Base-by-base conservation (phyloP, 1,140 invertebrate species). In the Orchesella cincta region DNA sequence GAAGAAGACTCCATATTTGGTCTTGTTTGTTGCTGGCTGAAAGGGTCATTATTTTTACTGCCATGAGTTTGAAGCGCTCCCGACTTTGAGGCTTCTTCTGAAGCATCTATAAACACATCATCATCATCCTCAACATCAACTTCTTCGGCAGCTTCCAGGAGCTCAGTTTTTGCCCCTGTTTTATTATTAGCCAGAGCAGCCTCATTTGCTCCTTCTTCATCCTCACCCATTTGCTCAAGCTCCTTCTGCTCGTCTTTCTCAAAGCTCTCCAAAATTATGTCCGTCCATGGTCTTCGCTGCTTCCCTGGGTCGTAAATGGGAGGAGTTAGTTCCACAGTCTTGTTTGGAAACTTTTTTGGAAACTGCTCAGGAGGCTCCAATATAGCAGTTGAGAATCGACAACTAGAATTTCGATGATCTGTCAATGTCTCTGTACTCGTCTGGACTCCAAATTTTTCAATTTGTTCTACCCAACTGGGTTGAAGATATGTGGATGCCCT, bases 401-500 rank as follows among this genome's bases (percentile, higher is more conserved):
- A 12, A 64, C 67, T 2, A 62, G 54, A 62, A 62, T 62, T 62
- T 26, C 54, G 54, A 62, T 62, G 54, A 62, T 62, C 62, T 31
- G 62, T 67, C 62, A 67, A 67, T 2, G 31, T 36, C 46, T 75
- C 73, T 34, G 72, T 76, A 33, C 75, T 76, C 35, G 75, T 79
- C 73, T 82, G 76, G 14, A 82, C 31, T 67, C n/a, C n/a, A n/a
- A n/a, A n/a, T n/a, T 79, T 72, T 75, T 79, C 79, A 71, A 81
- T 76, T 78, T 82, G 79, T 46, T 82, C 78, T 1, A 82, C 81
- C 81, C 81, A 82, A 73, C 81, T 82, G 23, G 81, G 79, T 33
- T 82, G 52, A 5, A 76, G 31, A 54, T 79, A 79, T 1, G 70
- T 36, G n/a, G 62, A 54, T 12, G 62, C 75, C 35, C 62, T 2